Percentiles rank a stretch among this genome's conserved stretches.
phyloP scores from a whole-genome alignment of 2,797 vertebrate genomes.

The Chelmon rostratus region DNA sequence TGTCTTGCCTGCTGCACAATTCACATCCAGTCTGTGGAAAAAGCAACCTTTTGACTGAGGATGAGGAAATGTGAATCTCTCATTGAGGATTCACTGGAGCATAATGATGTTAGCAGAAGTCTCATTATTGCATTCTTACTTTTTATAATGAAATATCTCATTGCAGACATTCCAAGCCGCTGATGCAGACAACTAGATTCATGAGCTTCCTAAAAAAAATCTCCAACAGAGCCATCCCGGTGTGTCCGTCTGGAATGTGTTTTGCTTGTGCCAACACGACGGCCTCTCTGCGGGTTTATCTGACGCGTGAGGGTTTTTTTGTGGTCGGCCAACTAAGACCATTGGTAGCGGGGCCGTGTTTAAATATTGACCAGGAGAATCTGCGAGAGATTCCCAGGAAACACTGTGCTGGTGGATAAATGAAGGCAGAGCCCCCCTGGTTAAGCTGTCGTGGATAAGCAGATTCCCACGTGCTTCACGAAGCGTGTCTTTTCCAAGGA shows the following conservation, averaged over 20 bases:
- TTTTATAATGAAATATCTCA: constrained; percentile 54
- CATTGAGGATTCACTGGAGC: constrained; percentile 26
- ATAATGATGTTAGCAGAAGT: constrained; percentile 61
- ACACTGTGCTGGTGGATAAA: constrained; percentile 53
- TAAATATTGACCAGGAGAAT: constrained; percentile 71
- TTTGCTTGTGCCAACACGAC: constrained; percentile 10
- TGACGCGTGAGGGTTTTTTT: constrained; percentile 28
- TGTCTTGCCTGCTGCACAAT: constrained; percentile 1
- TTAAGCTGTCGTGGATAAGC: constrained; percentile 69
- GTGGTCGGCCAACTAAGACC: constrained; percentile 19
- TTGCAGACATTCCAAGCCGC: constrained; percentile 42
- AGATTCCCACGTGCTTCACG: constrained; percentile 74
- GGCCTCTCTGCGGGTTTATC: constrained; percentile 27
- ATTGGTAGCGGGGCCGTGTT: constrained; percentile 15
- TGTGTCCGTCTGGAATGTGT: constrained; percentile 9
- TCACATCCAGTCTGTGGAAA: constrained; percentile 17
- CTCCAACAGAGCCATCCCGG: background rate
- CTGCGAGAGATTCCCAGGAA: constrained; percentile 53
- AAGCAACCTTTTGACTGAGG: constrained; percentile 5
- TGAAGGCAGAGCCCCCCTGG: constrained; percentile 50
- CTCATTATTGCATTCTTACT: constrained; percentile 52
- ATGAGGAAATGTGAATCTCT: constrained; percentile 41
- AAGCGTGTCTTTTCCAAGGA: constrained; percentile 72
- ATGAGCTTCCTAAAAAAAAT: constrained; percentile 31
- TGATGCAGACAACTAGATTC: constrained; percentile 55